A percentile compares a stretch with the other conserved stretches of the same genome.
phyloP scores from a whole-genome alignment of 2,888 invertebrate genomes.

The Cephus runcator region DNA sequence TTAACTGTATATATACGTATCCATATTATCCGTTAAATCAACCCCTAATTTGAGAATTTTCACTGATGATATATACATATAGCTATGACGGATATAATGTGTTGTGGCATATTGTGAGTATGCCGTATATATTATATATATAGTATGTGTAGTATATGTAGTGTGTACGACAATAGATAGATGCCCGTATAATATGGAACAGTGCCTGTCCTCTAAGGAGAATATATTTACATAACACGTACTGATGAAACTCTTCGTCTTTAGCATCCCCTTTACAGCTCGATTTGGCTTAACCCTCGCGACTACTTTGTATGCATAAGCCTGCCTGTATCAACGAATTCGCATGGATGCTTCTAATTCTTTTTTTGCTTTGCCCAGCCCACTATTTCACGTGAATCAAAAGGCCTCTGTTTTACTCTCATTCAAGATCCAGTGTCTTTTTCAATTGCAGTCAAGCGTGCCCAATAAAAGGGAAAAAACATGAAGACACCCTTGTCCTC shows the following conservation, averaged over 20 bases:
- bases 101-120: background rate
- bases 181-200: background rate
- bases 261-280: slow-evolving; percentile 19
- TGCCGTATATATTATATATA: no score
- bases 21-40: background rate
- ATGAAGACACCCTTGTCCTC: background rate
- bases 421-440: background rate
- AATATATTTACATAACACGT: slow-evolving; percentile 46
- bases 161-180: no score
- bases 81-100: background rate
- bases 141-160: no score
- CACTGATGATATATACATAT: background rate
- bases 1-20: background rate
- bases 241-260: slow-evolving; percentile 19
- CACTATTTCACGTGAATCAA: background rate
- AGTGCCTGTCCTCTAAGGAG: background rate
- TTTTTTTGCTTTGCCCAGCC: background rate
- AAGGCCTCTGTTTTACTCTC: background rate
- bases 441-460: slow-evolving; percentile 25
- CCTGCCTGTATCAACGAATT: slow-evolving; percentile 15
- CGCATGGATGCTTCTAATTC: slow-evolving; percentile 3
- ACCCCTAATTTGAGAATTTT: background rate
- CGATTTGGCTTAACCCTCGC: slow-evolving; percentile 29
- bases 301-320: slow-evolving; percentile 31
- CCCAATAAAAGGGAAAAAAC: slow-evolving; percentile 35